Conservation (phyloP, 2,888 invertebrate genomes). For the Phyllotreta cruciferae region DNA sequence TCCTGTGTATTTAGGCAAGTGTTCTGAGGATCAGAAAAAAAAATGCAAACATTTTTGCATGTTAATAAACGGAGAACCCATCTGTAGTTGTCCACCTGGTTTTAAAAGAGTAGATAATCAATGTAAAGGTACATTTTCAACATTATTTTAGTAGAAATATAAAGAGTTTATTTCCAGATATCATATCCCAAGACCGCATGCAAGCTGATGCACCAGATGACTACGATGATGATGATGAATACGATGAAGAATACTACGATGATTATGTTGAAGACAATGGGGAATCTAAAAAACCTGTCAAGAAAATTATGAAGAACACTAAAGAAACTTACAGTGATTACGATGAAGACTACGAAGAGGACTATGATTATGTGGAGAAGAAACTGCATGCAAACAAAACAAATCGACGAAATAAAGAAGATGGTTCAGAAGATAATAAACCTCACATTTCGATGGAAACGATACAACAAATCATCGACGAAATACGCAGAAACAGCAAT, state of each 20-base stretch:
- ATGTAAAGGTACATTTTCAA: constrained; percentile 52
- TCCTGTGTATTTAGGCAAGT: constrained; percentile 35
- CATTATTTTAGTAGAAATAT: no score
- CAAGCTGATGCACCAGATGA: constrained; percentile 39
- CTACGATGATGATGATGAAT: constrained; percentile 42
- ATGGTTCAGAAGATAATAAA: background rate
- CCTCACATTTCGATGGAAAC: background rate
- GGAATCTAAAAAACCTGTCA: constrained; percentile 6
- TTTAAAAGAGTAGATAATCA: constrained; percentile 43
- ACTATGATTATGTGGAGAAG: constrained; percentile 2
- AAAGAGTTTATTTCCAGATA: no score
- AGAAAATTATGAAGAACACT: constrained; percentile 12
- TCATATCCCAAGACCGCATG: constrained; percentile 28
- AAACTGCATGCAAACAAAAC: constrained; percentile 1
- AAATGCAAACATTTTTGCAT: constrained; percentile 60
- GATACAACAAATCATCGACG: background rate
- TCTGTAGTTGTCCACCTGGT: constrained; percentile 51
- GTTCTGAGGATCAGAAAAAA: constrained; percentile 40
- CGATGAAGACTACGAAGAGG: constrained; percentile 18
- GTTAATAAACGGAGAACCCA: constrained; percentile 52
- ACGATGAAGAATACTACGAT: constrained; percentile 41
- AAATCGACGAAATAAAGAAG: background rate
- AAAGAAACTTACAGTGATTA: constrained; percentile 16
- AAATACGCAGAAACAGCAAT: background rate
- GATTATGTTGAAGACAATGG: constrained; percentile 35